Percentiles rank a stretch among this genome's conserved stretches.
phyloP scores from a whole-genome alignment of 2,888 invertebrate species.

The Drosophila setosimentum region DNA sequence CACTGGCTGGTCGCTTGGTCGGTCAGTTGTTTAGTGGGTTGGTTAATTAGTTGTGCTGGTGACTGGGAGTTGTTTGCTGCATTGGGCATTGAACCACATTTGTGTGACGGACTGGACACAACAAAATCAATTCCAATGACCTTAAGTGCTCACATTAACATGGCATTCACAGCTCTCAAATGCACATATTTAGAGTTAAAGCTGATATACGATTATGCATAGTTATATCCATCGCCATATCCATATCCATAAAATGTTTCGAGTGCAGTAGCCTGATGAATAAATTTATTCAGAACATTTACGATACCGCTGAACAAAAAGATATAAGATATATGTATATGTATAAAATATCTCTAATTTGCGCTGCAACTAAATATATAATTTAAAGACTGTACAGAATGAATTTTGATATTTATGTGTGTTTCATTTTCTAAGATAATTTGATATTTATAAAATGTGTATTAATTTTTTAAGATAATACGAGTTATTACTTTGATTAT shows the following conservation, averaged over 20 bases:
- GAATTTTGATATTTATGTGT: too few species aligned
- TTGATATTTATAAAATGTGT: background rate
- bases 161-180: slow-evolving; percentile 68
- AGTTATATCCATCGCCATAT: background rate
- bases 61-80: slow-evolving; percentile 38
- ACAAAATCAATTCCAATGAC: slow-evolving; percentile 48
- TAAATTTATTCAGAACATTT: slow-evolving; percentile 27
- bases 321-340: background rate
- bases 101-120: slow-evolving; percentile 32
- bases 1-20: slow-evolving; percentile 28
- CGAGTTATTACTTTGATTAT: background rate
- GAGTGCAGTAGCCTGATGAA: slow-evolving; percentile 17
- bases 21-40: slow-evolving; percentile 37
- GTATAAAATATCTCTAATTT: too few species aligned
- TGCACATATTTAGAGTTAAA: slow-evolving; percentile 40
- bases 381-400: too few species aligned
- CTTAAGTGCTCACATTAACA: slow-evolving; percentile 59
- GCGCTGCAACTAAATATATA: too few species aligned
- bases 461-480: background rate
- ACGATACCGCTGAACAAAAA: slow-evolving; percentile 16
- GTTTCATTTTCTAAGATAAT: background rate
- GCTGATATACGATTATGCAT: slow-evolving; percentile 34
- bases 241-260: slow-evolving; percentile 28
- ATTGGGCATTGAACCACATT: slow-evolving; percentile 79
- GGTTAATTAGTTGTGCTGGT: slow-evolving; percentile 5